phyloP scores from a whole-genome alignment of 2,113 vertebrate genomes.

The Aptenodytes forsteri region DNA sequence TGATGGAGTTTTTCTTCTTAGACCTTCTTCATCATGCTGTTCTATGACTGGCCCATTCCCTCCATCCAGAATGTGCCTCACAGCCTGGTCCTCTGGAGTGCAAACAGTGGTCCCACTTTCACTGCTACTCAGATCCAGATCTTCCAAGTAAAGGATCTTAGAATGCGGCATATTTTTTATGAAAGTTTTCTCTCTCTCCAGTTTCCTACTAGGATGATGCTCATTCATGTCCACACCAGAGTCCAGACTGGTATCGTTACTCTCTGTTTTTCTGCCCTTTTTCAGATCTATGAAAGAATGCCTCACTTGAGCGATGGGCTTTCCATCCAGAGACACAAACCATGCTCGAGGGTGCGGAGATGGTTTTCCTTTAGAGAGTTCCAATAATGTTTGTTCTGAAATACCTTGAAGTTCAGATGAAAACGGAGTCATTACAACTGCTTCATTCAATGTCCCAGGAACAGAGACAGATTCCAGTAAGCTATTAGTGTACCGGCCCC shows the following conservation, averaged over 20 bases:
- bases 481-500: conserved; percentile 86
- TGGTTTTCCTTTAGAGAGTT: conserved; percentile 88
- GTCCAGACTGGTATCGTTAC: conserved; percentile 94
- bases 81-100: conserved; percentile 87
- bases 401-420: conserved; percentile 90
- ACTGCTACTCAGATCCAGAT: conserved; percentile 91
- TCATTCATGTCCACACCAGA: conserved; percentile 98
- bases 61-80: conserved; percentile 84
- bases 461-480: conserved; percentile 93
- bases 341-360: conserved; percentile 88
- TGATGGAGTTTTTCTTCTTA: conserved; percentile 31
- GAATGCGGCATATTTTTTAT: conserved; percentile 81
- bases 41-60: conserved; percentile 48
- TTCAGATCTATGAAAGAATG: conserved; percentile 94
- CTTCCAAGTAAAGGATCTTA: conserved; percentile 83
- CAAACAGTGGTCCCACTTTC: conserved; percentile 91
- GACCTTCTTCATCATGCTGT: conserved; percentile 59
- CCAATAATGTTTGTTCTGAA: conserved; percentile 90
- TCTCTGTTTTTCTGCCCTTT: conserved; percentile 85
- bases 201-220: conserved; percentile 79
- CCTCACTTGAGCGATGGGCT: conserved; percentile 89
- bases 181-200: conserved; percentile 86
- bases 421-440: conserved; percentile 87
- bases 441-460: conserved; percentile 92
- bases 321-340: conserved; percentile 95